These are phyloP conservation scores for Cyprinodon tularosa DNA, from an alignment of 2,113 vertebrate genomes.

Conservation along the genomic window DNA sequence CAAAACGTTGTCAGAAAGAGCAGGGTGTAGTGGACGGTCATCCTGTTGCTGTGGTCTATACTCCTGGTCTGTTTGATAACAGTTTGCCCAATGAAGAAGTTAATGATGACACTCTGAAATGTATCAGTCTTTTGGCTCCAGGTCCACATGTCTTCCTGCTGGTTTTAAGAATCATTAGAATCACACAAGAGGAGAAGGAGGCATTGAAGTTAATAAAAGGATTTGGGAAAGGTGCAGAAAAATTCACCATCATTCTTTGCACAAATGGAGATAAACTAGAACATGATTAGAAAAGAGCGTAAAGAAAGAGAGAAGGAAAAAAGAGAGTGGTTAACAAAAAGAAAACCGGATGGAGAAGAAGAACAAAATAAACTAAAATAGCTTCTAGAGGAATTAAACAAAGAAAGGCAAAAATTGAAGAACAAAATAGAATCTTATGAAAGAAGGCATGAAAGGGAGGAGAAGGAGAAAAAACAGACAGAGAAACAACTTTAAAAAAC, in stretches of 20 bases:
- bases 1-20: conserved; percentile 16
- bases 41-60: conserved; percentile 25
- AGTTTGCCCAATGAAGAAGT: background rate
- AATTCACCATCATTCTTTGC: conserved; percentile 40
- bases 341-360: no score
- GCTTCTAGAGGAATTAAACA: no score
- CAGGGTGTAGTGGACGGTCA: background rate
- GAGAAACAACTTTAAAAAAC: no score
- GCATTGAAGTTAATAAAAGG: conserved; percentile 37
- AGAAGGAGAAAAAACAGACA: no score
- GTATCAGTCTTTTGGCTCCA: conserved; percentile 41
- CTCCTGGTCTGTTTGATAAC: conserved; percentile 36
- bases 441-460: no score
- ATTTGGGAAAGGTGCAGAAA: conserved; percentile 34
- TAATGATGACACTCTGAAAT: conserved; percentile 28
- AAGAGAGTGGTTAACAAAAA: no score
- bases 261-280: conserved; percentile 23
- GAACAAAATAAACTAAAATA: no score
- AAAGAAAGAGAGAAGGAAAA: no score
- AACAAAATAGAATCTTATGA: no score
- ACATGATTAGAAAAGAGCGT: background rate
- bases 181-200: conserved; percentile 41
- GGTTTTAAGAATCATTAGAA: conserved; percentile 30
- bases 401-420: no score
- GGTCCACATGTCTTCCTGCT: conserved; percentile 55